These are phyloP conservation scores for Melanotaenia duboulayi DNA, from an alignment of 2,113 vertebrate genomes.

Conservation along the genomic window DNA sequence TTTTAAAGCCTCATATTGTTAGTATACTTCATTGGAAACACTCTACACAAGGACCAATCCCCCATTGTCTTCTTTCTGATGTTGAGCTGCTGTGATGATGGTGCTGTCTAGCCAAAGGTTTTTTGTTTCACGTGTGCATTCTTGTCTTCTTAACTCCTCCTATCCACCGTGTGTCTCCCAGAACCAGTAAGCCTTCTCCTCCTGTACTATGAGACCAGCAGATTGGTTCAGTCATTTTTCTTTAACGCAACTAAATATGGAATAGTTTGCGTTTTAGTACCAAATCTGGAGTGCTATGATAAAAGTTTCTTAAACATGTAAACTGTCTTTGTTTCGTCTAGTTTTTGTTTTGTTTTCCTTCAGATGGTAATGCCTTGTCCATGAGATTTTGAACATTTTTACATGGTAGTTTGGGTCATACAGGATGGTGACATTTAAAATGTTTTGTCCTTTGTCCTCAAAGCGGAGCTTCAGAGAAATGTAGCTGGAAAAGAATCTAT, in stretches of 20 bases:
- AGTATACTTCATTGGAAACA: conserved; percentile 27
- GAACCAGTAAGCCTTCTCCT: conserved; percentile 39
- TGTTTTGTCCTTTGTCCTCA: conserved; percentile 74
- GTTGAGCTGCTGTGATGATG: conserved; percentile 47
- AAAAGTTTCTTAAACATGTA: conserved; percentile 40
- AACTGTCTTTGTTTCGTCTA: conserved; percentile 52
- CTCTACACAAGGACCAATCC: conserved; percentile 56
- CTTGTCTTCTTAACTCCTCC: conserved; percentile 38
- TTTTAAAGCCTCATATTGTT: background rate
- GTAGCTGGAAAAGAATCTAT: conserved; percentile 72
- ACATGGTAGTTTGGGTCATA: conserved; percentile 60
- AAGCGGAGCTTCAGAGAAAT: conserved; percentile 65
- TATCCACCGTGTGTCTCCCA: conserved; percentile 21
- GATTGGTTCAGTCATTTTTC: conserved; percentile 26
- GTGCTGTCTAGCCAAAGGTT: conserved; percentile 56
- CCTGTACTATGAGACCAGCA: conserved; percentile 32
- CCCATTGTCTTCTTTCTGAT: conserved; percentile 76
- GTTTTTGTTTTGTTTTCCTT: conserved; percentile 55
- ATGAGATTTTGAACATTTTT: conserved; percentile 53
- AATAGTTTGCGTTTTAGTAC: conserved; percentile 26
- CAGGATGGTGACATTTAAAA: conserved; percentile 58
- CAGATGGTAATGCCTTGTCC: conserved; percentile 63
- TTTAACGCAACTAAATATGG: conserved; percentile 18
- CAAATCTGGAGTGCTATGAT: conserved; percentile 21
- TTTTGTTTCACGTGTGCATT: conserved; percentile 63